Evolutionary conservation across 2,888 invertebrate genomes (phyloP).

Genomic region (Elaeidobius kamerunicus): DNA sequence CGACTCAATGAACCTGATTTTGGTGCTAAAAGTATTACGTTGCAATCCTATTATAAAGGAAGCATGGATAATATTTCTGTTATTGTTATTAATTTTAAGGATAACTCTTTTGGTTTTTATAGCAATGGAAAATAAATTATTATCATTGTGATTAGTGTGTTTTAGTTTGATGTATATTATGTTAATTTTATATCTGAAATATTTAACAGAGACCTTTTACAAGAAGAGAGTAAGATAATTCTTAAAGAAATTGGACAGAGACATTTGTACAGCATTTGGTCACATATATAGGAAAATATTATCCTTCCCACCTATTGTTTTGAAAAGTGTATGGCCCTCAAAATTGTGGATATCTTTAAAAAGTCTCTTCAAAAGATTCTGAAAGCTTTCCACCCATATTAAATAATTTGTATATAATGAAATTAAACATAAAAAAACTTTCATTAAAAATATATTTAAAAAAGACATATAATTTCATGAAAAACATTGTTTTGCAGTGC

Average conservation of each 20-base stretch:
- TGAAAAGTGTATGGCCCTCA: too few relatives aligned
- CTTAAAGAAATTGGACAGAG: too few relatives aligned
- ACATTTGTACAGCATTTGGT: too few relatives aligned
- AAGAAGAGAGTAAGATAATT: too few relatives aligned
- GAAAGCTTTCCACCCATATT: neutral
- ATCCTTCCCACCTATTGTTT: too few relatives aligned
- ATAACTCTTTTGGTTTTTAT: conserved; percentile 27
- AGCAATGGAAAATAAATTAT: conserved; percentile 23
- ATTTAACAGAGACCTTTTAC: too few relatives aligned
- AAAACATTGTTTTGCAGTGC: neutral
- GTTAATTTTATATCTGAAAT: neutral
- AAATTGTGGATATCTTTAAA: too few relatives aligned
- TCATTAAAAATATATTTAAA: neutral
- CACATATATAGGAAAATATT: too few relatives aligned
- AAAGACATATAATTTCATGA: neutral
- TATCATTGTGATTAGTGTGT: neutral
- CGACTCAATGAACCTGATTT: conserved; percentile 80
- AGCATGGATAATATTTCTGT: conserved; percentile 96
- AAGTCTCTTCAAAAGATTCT: too few relatives aligned
- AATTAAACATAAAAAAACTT: neutral
- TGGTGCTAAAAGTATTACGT: conserved; percentile 87
- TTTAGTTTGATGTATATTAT: neutral
- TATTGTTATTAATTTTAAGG: conserved; percentile 74
- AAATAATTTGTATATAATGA: conserved; percentile 5
- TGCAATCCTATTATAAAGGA: conserved; percentile 88